These are phyloP conservation scores for Cepaea nemoralis DNA, from an alignment of 1,140 invertebrate genomes.

Conservation along the genomic window DNA sequence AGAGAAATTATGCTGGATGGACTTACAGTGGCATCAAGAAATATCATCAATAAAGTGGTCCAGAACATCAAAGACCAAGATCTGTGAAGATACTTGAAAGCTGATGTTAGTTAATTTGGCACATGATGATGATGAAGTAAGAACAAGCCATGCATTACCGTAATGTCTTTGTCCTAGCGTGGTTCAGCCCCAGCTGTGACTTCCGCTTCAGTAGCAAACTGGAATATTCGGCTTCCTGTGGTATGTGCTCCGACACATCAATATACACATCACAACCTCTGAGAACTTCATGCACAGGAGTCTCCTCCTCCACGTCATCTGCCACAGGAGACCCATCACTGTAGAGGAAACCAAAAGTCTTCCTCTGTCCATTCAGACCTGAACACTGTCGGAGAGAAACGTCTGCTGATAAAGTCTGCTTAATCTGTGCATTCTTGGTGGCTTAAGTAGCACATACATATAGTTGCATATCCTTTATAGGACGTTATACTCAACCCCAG, in stretches of 20 bases:
- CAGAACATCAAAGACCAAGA: too few relatives aligned
- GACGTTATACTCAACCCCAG: too few relatives aligned
- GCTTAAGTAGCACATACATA: too few relatives aligned
- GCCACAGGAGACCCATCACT: slow-evolving; percentile 18
- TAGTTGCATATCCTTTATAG: too few relatives aligned
- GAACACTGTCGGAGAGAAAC: slow-evolving; percentile 25
- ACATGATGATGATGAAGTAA: neutral
- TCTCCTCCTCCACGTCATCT: neutral
- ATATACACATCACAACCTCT: slow-evolving; percentile 9
- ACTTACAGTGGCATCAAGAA: too few relatives aligned
- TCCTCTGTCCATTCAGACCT: neutral
- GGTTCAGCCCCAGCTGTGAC: neutral
- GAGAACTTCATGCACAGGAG: slow-evolving; percentile 14
- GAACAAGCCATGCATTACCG: neutral
- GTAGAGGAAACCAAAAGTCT: slow-evolving; percentile 4
- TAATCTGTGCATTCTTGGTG: too few relatives aligned
- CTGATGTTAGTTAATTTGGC: too few relatives aligned
- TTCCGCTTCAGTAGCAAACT: neutral
- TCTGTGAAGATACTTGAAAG: too few relatives aligned
- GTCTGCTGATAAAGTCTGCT: too few relatives aligned
- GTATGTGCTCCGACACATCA: neutral
- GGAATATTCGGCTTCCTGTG: neutral
- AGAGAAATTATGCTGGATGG: too few relatives aligned
- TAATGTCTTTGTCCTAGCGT: slow-evolving; percentile 11
- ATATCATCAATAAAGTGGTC: too few relatives aligned